Conservation (phyloP, 2,113 vertebrate species). For the Stigmatopora argus region DNA sequence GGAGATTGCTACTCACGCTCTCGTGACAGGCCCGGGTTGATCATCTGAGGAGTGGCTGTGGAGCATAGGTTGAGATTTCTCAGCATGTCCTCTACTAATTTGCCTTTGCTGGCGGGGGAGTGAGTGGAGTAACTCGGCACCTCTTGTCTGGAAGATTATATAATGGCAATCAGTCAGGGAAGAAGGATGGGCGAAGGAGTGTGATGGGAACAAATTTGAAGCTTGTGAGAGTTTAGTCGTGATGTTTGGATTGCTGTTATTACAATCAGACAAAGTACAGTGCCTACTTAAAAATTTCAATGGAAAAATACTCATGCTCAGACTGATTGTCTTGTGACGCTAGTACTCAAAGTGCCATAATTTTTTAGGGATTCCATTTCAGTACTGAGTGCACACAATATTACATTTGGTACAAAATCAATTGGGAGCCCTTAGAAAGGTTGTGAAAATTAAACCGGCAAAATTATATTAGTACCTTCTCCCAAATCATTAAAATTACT, state of each 20-base stretch:
- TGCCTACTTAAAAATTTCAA: not conserved
- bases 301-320: not conserved
- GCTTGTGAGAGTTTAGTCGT: slow-evolving; percentile 7
- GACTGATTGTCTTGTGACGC: not conserved
- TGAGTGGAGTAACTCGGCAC: slow-evolving; percentile 63
- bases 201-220: slow-evolving; percentile 10
- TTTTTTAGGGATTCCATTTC: not conserved
- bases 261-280: slow-evolving; percentile 10
- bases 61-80: slow-evolving; percentile 83
- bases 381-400: not conserved
- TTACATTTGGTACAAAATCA: not conserved
- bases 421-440: slow-evolving; percentile 4
- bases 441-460: too few species aligned
- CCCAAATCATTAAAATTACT: too few species aligned
- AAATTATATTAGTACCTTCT: too few species aligned
- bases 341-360: slow-evolving; percentile 14
- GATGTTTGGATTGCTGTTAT: slow-evolving; percentile 21
- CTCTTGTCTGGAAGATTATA: slow-evolving; percentile 67
- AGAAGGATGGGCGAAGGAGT: slow-evolving; percentile 11
- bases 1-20: slow-evolving; percentile 68
- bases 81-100: slow-evolving; percentile 81
- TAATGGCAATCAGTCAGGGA: slow-evolving; percentile 40
- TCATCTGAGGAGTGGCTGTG: slow-evolving; percentile 71
- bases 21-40: slow-evolving; percentile 76
- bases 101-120: slow-evolving; percentile 72